These are phyloP conservation scores for Gobio gobio DNA, from an alignment of 2,113 vertebrate species.

Conservation along the genomic window DNA sequence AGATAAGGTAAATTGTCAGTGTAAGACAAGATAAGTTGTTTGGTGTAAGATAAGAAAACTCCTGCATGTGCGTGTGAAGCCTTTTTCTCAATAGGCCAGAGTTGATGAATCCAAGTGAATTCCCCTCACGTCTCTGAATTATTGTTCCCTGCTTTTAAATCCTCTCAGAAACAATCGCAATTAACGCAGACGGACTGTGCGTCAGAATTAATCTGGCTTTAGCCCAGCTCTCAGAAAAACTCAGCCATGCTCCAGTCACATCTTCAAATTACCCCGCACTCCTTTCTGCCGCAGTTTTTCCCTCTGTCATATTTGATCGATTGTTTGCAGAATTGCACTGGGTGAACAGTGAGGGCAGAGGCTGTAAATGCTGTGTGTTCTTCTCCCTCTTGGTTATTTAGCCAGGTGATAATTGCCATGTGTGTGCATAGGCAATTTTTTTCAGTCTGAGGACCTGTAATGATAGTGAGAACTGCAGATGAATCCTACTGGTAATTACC, in stretches of 20 bases:
- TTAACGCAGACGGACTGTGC: slow-evolving; percentile 30
- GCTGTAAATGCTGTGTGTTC: background rate
- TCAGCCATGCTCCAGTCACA: slow-evolving; percentile 24
- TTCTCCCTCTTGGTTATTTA: background rate
- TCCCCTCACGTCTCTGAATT: slow-evolving; percentile 40
- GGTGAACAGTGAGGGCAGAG: background rate
- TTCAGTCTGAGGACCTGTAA: background rate
- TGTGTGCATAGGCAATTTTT: background rate
- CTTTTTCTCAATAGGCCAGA: background rate
- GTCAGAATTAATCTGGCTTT: slow-evolving; percentile 46
- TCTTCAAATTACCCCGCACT: slow-evolving; percentile 7
- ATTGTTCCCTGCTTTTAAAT: slow-evolving; percentile 46
- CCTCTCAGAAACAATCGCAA: slow-evolving; percentile 47
- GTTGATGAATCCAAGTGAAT: slow-evolving; percentile 23
- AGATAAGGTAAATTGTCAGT: slow-evolving; percentile 3
- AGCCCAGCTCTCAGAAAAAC: slow-evolving; percentile 23
- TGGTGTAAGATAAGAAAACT: background rate
- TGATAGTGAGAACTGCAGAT: slow-evolving; percentile 5
- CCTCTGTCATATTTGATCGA: slow-evolving; percentile 18
- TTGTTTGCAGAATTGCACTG: slow-evolving; percentile 2
- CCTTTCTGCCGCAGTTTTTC: background rate
- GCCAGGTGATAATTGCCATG: background rate
- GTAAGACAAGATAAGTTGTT: slow-evolving; percentile 6
- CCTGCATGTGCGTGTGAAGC: background rate
- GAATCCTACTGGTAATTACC: background rate